A percentile compares a stretch with the other conserved stretches of the same genome.
Evolutionary conservation across 2,888 invertebrate genomes (phyloP).

Genomic region (Allacma fusca): DNA sequence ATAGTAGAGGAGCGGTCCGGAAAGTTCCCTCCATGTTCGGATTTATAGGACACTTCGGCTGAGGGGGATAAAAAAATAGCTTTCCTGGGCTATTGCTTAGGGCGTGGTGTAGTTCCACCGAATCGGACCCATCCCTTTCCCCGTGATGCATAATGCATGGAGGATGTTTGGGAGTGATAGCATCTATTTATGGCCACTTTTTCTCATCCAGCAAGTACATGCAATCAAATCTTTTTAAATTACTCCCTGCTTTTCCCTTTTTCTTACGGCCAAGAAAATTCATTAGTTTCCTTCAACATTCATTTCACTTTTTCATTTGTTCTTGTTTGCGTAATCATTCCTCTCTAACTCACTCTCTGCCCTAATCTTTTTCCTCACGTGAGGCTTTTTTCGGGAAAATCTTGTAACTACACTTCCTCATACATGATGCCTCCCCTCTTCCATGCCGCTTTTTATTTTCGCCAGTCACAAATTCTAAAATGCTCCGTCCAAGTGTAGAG

Average conservation of each 20-base stretch:
- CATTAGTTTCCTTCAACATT: conserved; percentile 29
- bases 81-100: conserved; percentile 18
- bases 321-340: conserved; percentile 37
- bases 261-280: conserved; percentile 26
- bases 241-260: conserved; percentile 28
- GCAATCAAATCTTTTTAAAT: conserved; percentile 40
- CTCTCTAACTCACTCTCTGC: conserved; percentile 14
- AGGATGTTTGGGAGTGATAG: conserved; percentile 30
- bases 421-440: conserved; percentile 6
- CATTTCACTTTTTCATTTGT: conserved; percentile 39
- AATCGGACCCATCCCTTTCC: conserved; percentile 43
- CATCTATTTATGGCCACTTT: conserved; percentile 42
- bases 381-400: neutral
- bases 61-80: conserved; percentile 20
- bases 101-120: conserved; percentile 42
- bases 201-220: conserved; percentile 36
- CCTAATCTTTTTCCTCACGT: conserved; percentile 24
- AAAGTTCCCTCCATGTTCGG: neutral
- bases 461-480: too few species aligned
- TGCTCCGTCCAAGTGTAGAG: too few species aligned
- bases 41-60: neutral
- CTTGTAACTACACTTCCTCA: neutral
- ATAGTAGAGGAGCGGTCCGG: neutral
- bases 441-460: neutral
- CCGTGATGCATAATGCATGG: conserved; percentile 26